phyloP scores from a whole-genome alignment of 2,113 vertebrate species.

The Sigmodon hispidus region DNA sequence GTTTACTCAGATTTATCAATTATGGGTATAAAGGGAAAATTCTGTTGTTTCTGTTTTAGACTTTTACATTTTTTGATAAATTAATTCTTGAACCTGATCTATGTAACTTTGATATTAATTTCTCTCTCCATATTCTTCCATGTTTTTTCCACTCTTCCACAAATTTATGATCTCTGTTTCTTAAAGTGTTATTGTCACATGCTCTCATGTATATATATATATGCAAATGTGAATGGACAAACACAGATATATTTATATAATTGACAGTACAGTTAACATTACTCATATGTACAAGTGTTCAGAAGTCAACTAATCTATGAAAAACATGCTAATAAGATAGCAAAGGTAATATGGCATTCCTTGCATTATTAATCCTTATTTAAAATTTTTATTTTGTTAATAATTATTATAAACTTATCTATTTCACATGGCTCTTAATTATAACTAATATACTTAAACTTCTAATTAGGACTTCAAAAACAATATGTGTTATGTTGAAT shows the following conservation, averaged over 20 bases:
- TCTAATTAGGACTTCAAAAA: not conserved
- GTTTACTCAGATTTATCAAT: not conserved
- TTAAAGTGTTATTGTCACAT: not conserved
- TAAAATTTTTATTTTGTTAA: not conserved
- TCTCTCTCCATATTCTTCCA: not conserved
- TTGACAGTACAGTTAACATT: not conserved
- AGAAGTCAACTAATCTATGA: not conserved
- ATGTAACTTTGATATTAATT: not conserved
- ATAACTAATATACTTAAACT: not conserved
- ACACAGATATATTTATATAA: not conserved
- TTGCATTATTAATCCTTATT: not conserved
- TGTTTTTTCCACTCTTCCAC: accelerated
- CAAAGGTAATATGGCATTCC: not conserved
- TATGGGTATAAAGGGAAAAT: not conserved
- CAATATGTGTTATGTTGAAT: not conserved
- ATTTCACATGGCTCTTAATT: not conserved
- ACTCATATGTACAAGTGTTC: not conserved
- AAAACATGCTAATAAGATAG: not conserved
- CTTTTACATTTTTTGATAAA: not conserved
- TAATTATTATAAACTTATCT: not conserved
- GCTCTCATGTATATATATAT: not conserved
- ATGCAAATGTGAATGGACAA: not conserved
- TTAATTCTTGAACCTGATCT: not conserved
- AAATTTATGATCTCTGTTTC: not conserved
- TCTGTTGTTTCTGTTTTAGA: not conserved